Percentiles rank a stretch among this genome's conserved stretches.
Conservation (phyloP, 2,888 invertebrate genomes). For the Cheilosia vulpina region DNA sequence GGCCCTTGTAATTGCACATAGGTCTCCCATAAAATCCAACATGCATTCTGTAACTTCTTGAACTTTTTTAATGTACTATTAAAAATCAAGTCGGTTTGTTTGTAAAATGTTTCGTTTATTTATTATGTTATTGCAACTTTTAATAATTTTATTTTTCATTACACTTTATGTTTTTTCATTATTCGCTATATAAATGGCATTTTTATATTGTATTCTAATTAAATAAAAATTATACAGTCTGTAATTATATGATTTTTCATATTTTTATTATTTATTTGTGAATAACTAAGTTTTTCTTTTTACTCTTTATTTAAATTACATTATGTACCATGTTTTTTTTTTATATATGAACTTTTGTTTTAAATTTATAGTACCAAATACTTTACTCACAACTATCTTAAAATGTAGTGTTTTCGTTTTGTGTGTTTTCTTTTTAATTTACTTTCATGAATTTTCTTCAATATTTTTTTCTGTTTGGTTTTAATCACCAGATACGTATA, state of each 20-base stretch:
- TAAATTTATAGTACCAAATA: conserved; percentile 70
- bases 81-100: conserved; percentile 29
- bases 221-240: conserved; percentile 74
- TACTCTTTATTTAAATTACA: conserved; percentile 58
- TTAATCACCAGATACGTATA: conserved; percentile 71
- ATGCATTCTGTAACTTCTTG: no score
- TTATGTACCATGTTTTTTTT: conserved; percentile 26
- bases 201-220: conserved; percentile 69
- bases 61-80: not conserved
- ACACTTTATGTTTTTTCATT: conserved; percentile 44
- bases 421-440: conserved; percentile 25
- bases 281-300: conserved; percentile 59
- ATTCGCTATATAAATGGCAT: conserved; percentile 75
- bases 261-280: conserved; percentile 44
- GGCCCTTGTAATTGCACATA: no score
- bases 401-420: conserved; percentile 23
- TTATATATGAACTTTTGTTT: conserved; percentile 31
- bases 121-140: conserved; percentile 57
- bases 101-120: conserved; percentile 73
- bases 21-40: no score
- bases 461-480: conserved; percentile 36
- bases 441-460: conserved; percentile 47
- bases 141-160: conserved; percentile 62
- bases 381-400: conserved; percentile 66
- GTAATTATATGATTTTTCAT: conserved; percentile 65